Evolutionary conservation across 2,113 vertebrate genomes (phyloP).

Genomic region (Hyperoodon ampullatus): DNA sequence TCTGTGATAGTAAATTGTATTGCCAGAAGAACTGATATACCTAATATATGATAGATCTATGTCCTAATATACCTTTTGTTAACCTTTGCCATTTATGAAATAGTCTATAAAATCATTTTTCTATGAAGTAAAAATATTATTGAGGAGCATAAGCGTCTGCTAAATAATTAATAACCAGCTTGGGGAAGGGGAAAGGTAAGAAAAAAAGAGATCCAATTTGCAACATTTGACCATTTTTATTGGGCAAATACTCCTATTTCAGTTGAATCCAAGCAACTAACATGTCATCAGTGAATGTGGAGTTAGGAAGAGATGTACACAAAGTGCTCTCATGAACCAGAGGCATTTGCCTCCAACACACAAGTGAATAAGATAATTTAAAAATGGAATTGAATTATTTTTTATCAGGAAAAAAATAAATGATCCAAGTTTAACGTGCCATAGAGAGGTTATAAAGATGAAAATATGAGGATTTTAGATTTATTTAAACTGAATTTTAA

Average conservation of each 20-base stretch:
- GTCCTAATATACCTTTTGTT: neutral
- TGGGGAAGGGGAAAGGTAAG: neutral
- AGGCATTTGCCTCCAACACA: neutral
- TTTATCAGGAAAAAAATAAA: neutral
- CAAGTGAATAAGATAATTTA: neutral
- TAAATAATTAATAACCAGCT: neutral
- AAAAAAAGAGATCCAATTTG: neutral
- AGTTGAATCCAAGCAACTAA: neutral
- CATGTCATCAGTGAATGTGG: neutral
- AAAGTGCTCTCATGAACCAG: neutral
- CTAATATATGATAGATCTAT: neutral
- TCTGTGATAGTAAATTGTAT: neutral
- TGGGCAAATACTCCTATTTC: neutral
- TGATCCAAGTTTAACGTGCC: neutral
- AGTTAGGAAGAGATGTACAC: neutral
- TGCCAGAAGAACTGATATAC: neutral
- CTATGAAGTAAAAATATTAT: slow-evolving; percentile 3
- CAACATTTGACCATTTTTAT: neutral
- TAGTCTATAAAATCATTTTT: neutral
- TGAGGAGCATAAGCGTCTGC: neutral
- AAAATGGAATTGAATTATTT: neutral
- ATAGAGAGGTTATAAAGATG: neutral
- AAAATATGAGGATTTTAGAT: neutral
- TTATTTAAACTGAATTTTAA: neutral
- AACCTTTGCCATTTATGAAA: neutral